Evolutionary conservation across 2,888 invertebrate genomes (phyloP).

Genomic region (Antheraea assamensis): DNA sequence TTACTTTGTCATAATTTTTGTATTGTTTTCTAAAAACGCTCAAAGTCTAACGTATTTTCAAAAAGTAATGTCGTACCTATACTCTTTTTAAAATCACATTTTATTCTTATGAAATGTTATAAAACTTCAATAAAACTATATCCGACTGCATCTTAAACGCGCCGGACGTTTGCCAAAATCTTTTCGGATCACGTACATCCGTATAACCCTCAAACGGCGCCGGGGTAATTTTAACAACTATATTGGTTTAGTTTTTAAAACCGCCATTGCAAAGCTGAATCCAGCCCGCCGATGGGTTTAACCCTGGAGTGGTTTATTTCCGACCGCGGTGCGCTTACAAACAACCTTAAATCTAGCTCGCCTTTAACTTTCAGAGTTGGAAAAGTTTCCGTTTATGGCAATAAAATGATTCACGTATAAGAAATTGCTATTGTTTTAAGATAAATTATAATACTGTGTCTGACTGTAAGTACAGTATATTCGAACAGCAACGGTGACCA

Average conservation of each 20-base stretch:
- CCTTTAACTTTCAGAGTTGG: neutral
- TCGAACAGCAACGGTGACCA: no score
- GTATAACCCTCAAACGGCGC: constrained; percentile 56
- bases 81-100: neutral
- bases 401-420: neutral
- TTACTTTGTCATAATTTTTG: no score
- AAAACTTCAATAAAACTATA: neutral
- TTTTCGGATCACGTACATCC: constrained; percentile 55
- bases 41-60: no score
- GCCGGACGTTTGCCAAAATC: constrained; percentile 60
- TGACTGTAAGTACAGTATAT: no score
- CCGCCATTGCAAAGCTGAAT: constrained; percentile 22
- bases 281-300: neutral
- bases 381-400: neutral
- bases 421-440: neutral
- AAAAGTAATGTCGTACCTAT: neutral
- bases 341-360: neutral
- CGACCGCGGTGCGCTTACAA: neutral
- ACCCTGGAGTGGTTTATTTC: constrained; percentile 12
- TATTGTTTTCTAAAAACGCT: no score
- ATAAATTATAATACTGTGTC: no score
- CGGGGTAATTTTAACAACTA: constrained; percentile 68
- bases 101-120: neutral
- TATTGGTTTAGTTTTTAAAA: constrained; percentile 76
- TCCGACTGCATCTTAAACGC: constrained; percentile 18